These are phyloP conservation scores for Lithobates pipiens DNA, from an alignment of 2,797 vertebrate genomes.

Conservation along the genomic window DNA sequence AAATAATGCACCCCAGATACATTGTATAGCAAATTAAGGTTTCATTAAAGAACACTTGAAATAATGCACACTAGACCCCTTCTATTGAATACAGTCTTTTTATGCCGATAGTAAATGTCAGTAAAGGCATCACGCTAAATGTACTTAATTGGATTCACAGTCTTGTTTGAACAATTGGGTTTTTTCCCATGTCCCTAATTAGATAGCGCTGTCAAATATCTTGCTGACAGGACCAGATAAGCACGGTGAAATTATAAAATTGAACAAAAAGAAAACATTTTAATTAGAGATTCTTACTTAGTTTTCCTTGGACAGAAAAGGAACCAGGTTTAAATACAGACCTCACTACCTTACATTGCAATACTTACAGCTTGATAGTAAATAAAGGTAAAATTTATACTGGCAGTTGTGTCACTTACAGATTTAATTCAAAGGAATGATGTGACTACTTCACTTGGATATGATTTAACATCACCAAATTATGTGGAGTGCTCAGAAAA, in stretches of 20 bases:
- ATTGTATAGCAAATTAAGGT: conserved; percentile 39
- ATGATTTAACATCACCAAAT: conserved; percentile 23
- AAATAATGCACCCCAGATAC: conserved; percentile 38
- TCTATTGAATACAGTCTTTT: conserved; percentile 29
- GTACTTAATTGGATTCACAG: conserved; percentile 54
- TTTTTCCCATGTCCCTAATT: conserved; percentile 49
- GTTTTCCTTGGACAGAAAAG: conserved; percentile 17
- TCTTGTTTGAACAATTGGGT: conserved; percentile 47
- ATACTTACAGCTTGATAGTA: background rate
- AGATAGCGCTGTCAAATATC: conserved; percentile 51
- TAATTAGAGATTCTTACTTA: conserved; percentile 41
- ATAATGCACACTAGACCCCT: conserved; percentile 28
- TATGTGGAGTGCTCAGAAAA: background rate
- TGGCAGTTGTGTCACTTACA: background rate
- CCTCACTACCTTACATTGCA: background rate
- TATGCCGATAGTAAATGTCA: conserved; percentile 42
- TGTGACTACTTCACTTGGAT: conserved; percentile 21
- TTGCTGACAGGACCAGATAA: conserved; percentile 21
- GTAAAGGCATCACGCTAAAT: conserved; percentile 54
- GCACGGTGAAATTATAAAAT: conserved; percentile 20
- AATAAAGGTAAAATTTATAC: background rate
- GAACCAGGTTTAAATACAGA: background rate
- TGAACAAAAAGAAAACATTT: conserved; percentile 41
- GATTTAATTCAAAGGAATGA: conserved; percentile 1
- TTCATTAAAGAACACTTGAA: conserved; percentile 46